phyloP scores from a whole-genome alignment of 2,113 vertebrate species.

The Cephalopterus ornatus region DNA sequence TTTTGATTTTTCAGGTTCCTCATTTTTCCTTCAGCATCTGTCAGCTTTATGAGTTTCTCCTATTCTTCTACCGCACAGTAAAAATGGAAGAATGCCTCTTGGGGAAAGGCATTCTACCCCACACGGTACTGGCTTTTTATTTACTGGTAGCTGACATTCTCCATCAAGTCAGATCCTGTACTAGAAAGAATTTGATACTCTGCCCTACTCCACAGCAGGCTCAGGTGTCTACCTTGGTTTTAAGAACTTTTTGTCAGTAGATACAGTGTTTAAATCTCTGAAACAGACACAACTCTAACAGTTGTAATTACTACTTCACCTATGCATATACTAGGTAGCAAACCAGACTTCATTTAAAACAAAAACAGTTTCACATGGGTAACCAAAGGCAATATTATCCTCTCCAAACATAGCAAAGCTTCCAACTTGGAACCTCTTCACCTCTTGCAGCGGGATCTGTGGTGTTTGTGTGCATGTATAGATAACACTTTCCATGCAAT shows the following conservation, averaged over 20 bases:
- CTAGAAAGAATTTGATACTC: not conserved
- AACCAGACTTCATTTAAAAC: not conserved
- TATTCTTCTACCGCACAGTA: not conserved
- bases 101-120: not conserved
- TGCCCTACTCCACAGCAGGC: not conserved
- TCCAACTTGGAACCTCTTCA: not conserved
- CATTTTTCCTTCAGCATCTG: not conserved
- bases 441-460: not conserved
- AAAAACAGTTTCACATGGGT: not conserved
- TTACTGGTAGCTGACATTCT: not conserved
- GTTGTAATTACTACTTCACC: not conserved
- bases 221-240: not conserved
- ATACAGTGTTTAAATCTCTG: not conserved
- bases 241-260: not conserved
- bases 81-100: not conserved
- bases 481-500: not conserved
- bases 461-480: not conserved
- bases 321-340: not conserved
- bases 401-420: not conserved
- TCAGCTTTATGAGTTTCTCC: not conserved
- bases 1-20: not conserved
- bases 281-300: not conserved
- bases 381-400: not conserved
- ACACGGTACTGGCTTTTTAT: not conserved
- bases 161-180: constrained; percentile 12